These are phyloP conservation scores for Saguinus imperator DNA, from an alignment of 2,113 vertebrate genomes.

Conservation along the genomic window DNA sequence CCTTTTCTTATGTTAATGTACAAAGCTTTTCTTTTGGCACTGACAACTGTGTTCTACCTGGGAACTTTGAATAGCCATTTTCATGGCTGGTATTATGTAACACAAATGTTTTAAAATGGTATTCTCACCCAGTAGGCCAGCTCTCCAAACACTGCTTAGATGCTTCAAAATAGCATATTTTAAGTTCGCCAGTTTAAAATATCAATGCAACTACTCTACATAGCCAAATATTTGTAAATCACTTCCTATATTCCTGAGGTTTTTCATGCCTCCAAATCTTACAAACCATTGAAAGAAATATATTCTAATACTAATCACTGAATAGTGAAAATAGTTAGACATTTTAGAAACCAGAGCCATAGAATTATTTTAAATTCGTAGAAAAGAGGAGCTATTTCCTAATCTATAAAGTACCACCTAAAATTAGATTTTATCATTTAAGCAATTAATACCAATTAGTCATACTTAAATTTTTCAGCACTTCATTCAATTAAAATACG, in stretches of 20 bases:
- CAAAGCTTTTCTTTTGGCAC: neutral
- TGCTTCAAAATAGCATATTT: slow-evolving; percentile 12
- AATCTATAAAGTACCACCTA: neutral
- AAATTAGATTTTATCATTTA: slow-evolving; percentile 44
- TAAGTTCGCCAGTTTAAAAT: slow-evolving; percentile 27
- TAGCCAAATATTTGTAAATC: slow-evolving; percentile 3
- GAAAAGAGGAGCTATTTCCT: neutral
- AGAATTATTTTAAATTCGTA: slow-evolving; percentile 22
- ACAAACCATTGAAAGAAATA: neutral
- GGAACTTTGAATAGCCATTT: neutral
- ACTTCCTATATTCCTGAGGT: neutral
- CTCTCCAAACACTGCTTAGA: neutral
- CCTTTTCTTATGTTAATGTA: slow-evolving; percentile 33
- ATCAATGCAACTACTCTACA: neutral
- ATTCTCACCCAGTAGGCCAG: slow-evolving; percentile 34
- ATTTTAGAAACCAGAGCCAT: neutral
- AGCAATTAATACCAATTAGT: neutral
- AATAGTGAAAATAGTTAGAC: neutral
- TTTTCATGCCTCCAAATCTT: neutral
- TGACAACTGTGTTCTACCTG: neutral
- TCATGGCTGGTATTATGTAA: neutral
- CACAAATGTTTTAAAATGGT: neutral
- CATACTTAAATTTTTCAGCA: neutral
- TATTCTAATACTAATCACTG: neutral
- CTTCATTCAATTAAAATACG: neutral